A percentile compares a stretch with the other conserved stretches of the same genome.
Conservation (phyloP, 2,797 vertebrate species). For the Xiphophorus birchmanni region DNA sequence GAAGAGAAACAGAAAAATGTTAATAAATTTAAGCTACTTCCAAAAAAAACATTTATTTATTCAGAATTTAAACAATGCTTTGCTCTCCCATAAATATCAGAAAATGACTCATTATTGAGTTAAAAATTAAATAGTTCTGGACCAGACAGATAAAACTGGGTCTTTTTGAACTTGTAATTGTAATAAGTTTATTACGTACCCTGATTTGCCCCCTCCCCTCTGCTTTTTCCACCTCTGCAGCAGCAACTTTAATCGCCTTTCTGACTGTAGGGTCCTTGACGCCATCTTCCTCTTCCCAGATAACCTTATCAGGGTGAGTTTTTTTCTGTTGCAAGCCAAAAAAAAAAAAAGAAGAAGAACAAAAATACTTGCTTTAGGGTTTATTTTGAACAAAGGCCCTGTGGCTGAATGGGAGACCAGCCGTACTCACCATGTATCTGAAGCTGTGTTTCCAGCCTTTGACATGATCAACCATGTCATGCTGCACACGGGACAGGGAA, state of each 20-base stretch:
- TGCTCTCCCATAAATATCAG: not conserved
- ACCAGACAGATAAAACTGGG: not conserved
- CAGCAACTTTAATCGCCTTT: slow-evolving; percentile 69
- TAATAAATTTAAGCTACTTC: not conserved
- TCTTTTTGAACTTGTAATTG: not conserved
- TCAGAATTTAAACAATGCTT: not conserved
- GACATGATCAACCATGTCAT: slow-evolving; percentile 80
- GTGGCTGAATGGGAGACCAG: not conserved
- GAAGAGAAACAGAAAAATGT: not conserved
- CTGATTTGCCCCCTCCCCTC: slow-evolving; percentile 82
- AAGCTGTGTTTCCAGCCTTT: slow-evolving; percentile 83
- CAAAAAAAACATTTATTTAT: not conserved
- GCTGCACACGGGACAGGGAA: slow-evolving; percentile 74
- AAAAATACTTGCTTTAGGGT: not conserved
- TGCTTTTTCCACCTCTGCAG: slow-evolving; percentile 71
- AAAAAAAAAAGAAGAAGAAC: not conserved
- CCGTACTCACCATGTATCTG: slow-evolving; percentile 77
- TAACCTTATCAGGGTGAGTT: slow-evolving; percentile 68
- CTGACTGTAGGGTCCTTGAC: slow-evolving; percentile 71
- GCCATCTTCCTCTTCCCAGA: slow-evolving; percentile 70
- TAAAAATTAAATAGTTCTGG: not conserved
- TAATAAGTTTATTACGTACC: slow-evolving; percentile 52
- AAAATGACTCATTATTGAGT: too few relatives aligned
- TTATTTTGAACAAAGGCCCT: not conserved
- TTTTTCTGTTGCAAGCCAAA: slow-evolving; percentile 68